phyloP scores from a whole-genome alignment of 2,888 invertebrate genomes.

The Homarus gammarus region DNA sequence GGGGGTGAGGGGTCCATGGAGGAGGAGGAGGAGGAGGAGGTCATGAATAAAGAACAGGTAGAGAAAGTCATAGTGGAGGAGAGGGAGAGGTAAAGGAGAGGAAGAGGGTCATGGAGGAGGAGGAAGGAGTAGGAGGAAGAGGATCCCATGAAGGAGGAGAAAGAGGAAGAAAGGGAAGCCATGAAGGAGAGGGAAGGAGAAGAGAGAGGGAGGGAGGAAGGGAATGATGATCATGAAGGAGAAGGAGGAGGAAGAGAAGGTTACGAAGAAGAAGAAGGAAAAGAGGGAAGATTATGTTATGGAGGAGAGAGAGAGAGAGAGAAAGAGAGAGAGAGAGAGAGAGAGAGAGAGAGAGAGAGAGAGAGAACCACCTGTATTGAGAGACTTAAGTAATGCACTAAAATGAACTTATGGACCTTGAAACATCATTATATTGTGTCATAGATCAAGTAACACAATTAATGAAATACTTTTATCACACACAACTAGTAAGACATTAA shows the following conservation, averaged over 20 bases:
- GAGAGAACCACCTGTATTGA: too few species aligned
- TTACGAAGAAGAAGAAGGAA: too few species aligned
- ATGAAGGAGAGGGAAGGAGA: constrained; percentile 24
- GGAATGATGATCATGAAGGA: not conserved
- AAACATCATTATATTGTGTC: too few species aligned
- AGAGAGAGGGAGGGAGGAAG: constrained; percentile 26
- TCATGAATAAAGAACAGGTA: not conserved
- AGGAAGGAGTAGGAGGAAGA: too few species aligned
- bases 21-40: not conserved
- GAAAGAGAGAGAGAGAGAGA: too few species aligned
- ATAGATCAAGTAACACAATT: too few species aligned
- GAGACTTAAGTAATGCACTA: too few species aligned
- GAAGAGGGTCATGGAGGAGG: not conserved
- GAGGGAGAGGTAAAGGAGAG: not conserved
- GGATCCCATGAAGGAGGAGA: not conserved
- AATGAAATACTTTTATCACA: too few species aligned
- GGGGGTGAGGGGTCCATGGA: not conserved
- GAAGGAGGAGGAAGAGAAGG: constrained; percentile 20
- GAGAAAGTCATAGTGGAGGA: not conserved
- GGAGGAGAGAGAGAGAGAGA: constrained; percentile 37
- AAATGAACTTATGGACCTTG: too few species aligned
- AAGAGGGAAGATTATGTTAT: too few species aligned
- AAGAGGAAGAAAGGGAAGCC: not conserved
- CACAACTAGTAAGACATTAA: too few species aligned
- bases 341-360: too few species aligned